Base-by-base conservation (phyloP, 2,888 invertebrate species). In the Heterodera filipjevi region DNA sequence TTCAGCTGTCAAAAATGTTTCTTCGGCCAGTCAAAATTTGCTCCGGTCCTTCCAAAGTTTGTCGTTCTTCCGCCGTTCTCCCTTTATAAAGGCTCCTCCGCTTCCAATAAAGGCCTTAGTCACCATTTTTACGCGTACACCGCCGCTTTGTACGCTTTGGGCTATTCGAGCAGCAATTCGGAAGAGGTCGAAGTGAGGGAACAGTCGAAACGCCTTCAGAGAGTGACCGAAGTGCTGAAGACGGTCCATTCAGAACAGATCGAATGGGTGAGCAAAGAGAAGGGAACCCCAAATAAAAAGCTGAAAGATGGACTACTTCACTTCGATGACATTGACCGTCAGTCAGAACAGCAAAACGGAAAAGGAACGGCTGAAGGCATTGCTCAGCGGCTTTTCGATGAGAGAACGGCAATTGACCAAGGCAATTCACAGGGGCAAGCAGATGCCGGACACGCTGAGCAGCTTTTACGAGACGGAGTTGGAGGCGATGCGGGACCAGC, bases 1-100 rank as follows among this genome's bases (percentile, higher is more conserved):
- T 79, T 81, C 39, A 80, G 80, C 80, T n/a, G 81, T 80, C 22
- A 66, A 75, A 64, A 75, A 77, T 46, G 80, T 80, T 14, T 71
- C 80, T 5, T 66, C 49, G 10, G 80, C 81, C 3, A 81, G 80
- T 30, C 74, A 78, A n/a, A 78, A 78, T 76, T 32, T 78, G 66
- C 27, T 78, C 30, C 59, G 78, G 22, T 77, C 78, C 32, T 77
- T 59, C 19, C 66, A 77, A 33, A 66, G 78, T 78, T 8, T 32
- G 74, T 33, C 14, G 10, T n/a, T 14, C n/a, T 5, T 22, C 19
- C 59, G 19, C 19, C 39, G 22, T 32, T 8, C 30, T 19, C 16
- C 12, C 30, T n/a, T 6, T n/a, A n/a, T n/a, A n/a, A n/a, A n/a
- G n/a, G n/a, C n/a, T n/a, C n/a, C n/a, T n/a, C n/a, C n/a, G n/a